phyloP scores from a whole-genome alignment of 2,888 invertebrate species.

The Zaprionus lineosus region DNA sequence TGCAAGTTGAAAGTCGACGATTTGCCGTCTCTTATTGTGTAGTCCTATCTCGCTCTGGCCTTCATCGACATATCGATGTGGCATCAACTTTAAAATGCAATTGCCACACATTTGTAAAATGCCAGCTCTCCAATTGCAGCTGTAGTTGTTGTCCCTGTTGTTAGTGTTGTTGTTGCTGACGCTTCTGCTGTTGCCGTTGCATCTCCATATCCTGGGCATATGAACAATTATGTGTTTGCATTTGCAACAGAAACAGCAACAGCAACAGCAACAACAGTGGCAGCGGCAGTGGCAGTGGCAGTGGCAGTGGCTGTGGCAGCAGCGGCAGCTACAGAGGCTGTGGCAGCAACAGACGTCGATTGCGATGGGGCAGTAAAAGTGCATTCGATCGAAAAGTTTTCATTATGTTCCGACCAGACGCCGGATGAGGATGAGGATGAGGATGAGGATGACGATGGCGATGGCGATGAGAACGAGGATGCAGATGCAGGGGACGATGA shows the following conservation, averaged over 20 bases:
- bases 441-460: background rate
- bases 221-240: conserved; percentile 69
- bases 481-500: background rate
- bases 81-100: conserved; percentile 61
- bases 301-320: conserved; percentile 24
- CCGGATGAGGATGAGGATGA: conserved; percentile 1
- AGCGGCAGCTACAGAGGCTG: conserved; percentile 19
- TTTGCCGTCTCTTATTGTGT: background rate
- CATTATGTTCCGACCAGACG: conserved; percentile 61
- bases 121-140: conserved; percentile 25
- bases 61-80: conserved; percentile 30
- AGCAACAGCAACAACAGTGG: conserved; percentile 21
- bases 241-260: conserved; percentile 28
- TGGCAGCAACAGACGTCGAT: conserved; percentile 37
- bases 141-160: conserved; percentile 10
- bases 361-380: conserved; percentile 53
- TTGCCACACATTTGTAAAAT: conserved; percentile 63
- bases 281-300: conserved; percentile 25
- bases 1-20: conserved; percentile 5
- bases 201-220: conserved; percentile 59
- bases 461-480: too few relatives aligned
- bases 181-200: conserved; percentile 32
- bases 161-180: conserved; percentile 21
- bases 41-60: conserved; percentile 20
- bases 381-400: conserved; percentile 76